phyloP scores from a whole-genome alignment of 2,888 invertebrate species.

The Zele albiditarsus region DNA sequence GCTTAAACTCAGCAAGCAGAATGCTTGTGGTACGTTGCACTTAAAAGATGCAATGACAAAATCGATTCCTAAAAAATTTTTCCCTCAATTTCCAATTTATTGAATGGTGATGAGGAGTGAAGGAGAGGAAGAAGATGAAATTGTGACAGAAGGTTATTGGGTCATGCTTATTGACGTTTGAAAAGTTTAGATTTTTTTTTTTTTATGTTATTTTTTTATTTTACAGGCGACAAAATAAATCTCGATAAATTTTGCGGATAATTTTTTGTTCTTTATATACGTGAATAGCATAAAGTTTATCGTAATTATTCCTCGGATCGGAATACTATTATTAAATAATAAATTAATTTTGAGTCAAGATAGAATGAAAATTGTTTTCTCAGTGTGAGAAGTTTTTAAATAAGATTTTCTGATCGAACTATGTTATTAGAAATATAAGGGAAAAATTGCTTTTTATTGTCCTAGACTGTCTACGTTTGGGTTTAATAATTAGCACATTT shows the following conservation, averaged over 20 bases:
- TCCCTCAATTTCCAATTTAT: not conserved
- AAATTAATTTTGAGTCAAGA: not conserved
- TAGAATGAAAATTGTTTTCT: not conserved
- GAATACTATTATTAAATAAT: not conserved
- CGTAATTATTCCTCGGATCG: not conserved
- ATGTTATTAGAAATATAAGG: not conserved
- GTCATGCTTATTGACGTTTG: not conserved
- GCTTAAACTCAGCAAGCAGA: not conserved
- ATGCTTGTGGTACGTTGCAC: constrained; percentile 6
- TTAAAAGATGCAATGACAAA: constrained; percentile 11
- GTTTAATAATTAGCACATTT: no score
- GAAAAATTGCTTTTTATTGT: not conserved
- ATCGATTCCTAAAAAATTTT: not conserved
- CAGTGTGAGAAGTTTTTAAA: not conserved
- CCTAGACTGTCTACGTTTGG: no score
- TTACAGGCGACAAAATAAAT: not conserved
- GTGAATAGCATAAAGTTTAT: no score
- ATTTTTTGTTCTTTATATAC: not conserved
- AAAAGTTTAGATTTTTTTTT: not conserved
- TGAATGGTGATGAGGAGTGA: not conserved
- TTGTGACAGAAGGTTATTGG: constrained; percentile 13
- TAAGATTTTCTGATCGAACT: not conserved
- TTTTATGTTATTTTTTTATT: not conserved
- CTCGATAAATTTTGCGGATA: not conserved
- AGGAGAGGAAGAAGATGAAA: not conserved